Base-by-base conservation (phyloP, 2,797 vertebrate species). In the Pseudochirops cupreus region DNA sequence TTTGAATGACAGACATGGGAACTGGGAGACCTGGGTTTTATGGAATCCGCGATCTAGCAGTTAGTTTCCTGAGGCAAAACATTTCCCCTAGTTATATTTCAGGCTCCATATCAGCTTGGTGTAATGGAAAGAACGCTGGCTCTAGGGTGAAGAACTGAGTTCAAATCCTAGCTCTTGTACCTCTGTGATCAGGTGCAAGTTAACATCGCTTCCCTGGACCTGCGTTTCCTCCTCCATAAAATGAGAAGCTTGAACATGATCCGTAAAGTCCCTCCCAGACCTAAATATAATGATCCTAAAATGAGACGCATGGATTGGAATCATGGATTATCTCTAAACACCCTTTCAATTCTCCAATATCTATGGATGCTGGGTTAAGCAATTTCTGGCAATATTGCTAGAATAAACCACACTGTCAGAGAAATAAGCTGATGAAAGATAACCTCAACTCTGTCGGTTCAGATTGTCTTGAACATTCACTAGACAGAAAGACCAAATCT, bases 11-110 rank as follows among this genome's bases (percentile, higher is more conserved):
- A 54, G 92, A 2, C 18, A 0, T 4, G 16, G 1, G 29, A 29
- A 0, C 53, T 0, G 26, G 28, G 7, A 4, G n/a, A 5, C 4
- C 9, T 0, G 0, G 33, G 62, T 2, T 28, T 74, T 21, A 46
- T 46, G 53, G 92, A 74, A 50, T 46, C 53, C 14, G 3, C 3
- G 0, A 24, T 13, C 91, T 10, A 67, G 31, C 13, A 0, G 1
- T 46, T 26, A 50, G 53, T 46, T 24, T 82, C n/a, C 74, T 39
- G 39, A 46, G 74, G 39, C 21, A 82, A 46, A 46, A 46, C 39
- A 46, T 24, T 50, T 46, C n/a, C n/a, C n/a, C 39, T 50, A 46
- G 24, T 5, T 50, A 7, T 26, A 3, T 87, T 87, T 87, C 39
- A 26, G 74, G 39, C 9, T 50, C 74, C 74, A 2, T 87, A 28